Conservation (phyloP, 2,797 vertebrate species). For the Gobionotothen gibberifrons region DNA sequence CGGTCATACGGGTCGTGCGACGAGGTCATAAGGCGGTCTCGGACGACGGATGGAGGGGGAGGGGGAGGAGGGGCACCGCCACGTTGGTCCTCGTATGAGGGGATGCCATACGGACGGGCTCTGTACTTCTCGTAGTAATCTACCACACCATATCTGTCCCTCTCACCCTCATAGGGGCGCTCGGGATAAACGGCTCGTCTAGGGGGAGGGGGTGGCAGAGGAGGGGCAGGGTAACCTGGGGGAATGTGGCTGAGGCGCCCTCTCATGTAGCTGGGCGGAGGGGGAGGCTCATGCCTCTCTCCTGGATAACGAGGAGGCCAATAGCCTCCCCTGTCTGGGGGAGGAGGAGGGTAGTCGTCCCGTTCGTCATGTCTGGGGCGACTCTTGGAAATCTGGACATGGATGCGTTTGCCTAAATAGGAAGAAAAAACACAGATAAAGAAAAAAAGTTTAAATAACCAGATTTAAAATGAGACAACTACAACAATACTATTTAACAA, state of each 20-base stretch:
- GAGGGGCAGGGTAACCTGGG: constrained; percentile 82
- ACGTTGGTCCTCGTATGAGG: constrained; percentile 80
- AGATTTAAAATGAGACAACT: not conserved
- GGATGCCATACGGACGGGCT: constrained; percentile 80
- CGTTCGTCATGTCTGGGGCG: constrained; percentile 89
- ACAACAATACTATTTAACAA: rapidly evolving
- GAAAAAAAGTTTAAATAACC: not conserved
- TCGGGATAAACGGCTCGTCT: constrained; percentile 79
- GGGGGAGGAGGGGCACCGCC: constrained; percentile 81
- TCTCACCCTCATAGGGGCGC: constrained; percentile 74
- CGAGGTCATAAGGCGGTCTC: constrained; percentile 85
- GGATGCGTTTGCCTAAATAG: constrained; percentile 90
- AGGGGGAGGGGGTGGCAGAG: constrained; percentile 82
- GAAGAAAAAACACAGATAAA: not conserved
- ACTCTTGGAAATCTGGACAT: constrained; percentile 95
- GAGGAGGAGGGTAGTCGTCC: constrained; percentile 83
- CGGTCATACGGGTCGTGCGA: constrained; percentile 91
- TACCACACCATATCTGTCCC: constrained; percentile 80
- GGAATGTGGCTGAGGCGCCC: constrained; percentile 72
- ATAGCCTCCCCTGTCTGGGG: constrained; percentile 80
- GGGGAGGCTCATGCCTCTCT: constrained; percentile 76
- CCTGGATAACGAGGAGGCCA: constrained; percentile 83
- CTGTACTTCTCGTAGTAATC: constrained; percentile 88
- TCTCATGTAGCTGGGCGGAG: constrained; percentile 76
- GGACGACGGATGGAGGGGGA: constrained; percentile 86